phyloP scores from a whole-genome alignment of 1,140 invertebrate genomes.

The Brachionus plicatilis region DNA sequence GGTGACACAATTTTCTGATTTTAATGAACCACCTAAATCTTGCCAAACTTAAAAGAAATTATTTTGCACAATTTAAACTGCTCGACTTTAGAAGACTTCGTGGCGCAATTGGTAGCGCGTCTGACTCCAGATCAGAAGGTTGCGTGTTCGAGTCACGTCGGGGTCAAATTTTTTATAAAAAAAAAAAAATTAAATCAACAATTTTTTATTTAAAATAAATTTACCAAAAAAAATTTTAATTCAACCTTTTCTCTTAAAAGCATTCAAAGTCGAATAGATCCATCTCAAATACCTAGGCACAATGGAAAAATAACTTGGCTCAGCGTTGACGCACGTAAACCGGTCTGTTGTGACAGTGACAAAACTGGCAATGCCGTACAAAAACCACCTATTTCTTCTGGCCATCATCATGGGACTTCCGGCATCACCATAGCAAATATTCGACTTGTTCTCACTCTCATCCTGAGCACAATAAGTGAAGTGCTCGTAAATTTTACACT shows the following conservation, averaged over 20 bases:
- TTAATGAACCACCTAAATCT: no score
- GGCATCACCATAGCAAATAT: constrained; percentile 13
- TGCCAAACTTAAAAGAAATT: no score
- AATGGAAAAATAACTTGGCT: constrained; percentile 11
- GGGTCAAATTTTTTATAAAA: background rate
- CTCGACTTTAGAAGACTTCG: background rate
- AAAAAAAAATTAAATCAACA: background rate
- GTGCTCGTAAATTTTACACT: background rate
- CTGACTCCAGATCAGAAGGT: constrained; percentile 42
- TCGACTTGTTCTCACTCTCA: background rate
- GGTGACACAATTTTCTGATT: no score
- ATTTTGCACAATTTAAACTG: no score
- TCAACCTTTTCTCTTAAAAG: background rate
- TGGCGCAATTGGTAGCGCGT: constrained; percentile 41
- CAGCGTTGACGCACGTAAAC: background rate
- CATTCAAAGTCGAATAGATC: background rate
- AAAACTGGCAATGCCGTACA: constrained; percentile 25
- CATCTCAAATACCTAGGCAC: background rate
- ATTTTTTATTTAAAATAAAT: background rate
- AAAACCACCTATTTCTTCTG: background rate
- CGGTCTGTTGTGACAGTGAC: background rate
- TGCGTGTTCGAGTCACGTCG: constrained; percentile 41
- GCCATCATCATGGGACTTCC: background rate
- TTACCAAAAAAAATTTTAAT: background rate
- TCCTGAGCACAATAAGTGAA: background rate